Evolutionary conservation across 2,888 invertebrate species (phyloP).

Genomic region (Sphecodes monilicornis): DNA sequence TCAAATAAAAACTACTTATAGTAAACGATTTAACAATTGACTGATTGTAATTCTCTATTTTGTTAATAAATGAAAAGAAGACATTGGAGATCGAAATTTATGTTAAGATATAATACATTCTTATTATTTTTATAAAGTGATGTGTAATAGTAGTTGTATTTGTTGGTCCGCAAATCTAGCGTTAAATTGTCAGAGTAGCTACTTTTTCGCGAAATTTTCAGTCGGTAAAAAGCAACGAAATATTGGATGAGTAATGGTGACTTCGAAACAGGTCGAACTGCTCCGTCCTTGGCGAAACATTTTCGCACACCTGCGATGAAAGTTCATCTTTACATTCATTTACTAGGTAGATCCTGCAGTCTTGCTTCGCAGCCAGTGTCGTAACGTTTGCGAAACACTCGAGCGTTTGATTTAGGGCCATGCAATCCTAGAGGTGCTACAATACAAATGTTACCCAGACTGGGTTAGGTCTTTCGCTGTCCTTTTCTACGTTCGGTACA

Average conservation of each 20-base stretch:
- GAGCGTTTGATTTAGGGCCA: conserved; percentile 1
- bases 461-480: no score
- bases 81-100: not conserved
- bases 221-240: not conserved
- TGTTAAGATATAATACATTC: not conserved
- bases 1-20: no score
- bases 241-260: not conserved
- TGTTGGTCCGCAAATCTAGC: not conserved
- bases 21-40: no score
- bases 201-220: not conserved
- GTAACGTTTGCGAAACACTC: not conserved
- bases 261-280: conserved; percentile 8
- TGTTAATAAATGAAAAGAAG: not conserved
- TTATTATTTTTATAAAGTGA: not conserved
- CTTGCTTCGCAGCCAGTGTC: not conserved
- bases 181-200: not conserved
- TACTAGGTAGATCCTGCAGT: conserved; percentile 4
- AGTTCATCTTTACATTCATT: conserved; percentile 13
- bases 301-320: conserved; percentile 16
- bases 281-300: conserved; percentile 5
- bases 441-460: not conserved
- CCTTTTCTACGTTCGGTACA: no score
- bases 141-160: not conserved
- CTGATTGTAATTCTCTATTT: no score
- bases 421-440: not conserved